phyloP scores from a whole-genome alignment of 1,140 invertebrate genomes.

The Papilio aristodemus region DNA sequence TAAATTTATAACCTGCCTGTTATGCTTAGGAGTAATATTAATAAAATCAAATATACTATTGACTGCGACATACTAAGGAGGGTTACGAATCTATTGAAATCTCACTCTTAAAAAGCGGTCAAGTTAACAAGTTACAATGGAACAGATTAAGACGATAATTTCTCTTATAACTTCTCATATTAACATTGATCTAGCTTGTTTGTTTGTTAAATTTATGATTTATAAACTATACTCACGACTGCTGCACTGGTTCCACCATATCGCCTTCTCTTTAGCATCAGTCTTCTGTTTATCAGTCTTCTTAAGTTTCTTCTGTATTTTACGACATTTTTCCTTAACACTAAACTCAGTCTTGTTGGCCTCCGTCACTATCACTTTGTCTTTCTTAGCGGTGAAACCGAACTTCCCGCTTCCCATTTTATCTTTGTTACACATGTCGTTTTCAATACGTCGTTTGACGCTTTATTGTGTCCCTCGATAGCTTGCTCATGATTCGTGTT shows the following conservation, averaged over 20 bases:
- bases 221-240: constrained; percentile 60
- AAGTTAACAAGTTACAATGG: no score
- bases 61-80: no score
- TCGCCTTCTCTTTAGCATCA: constrained; percentile 69
- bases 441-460: constrained; percentile 40
- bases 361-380: constrained; percentile 62
- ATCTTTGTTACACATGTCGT: constrained; percentile 45
- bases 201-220: background rate
- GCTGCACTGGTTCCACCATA: constrained; percentile 76
- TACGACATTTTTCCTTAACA: constrained; percentile 74
- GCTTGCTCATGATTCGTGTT: constrained; percentile 45
- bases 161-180: background rate
- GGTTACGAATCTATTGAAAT: no score
- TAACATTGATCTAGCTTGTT: background rate
- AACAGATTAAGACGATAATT: no score
- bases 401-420: constrained; percentile 74
- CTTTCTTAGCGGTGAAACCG: constrained; percentile 64
- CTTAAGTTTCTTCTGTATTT: constrained; percentile 74
- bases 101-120: no score
- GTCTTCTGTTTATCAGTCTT: constrained; percentile 76
- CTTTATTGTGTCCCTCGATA: constrained; percentile 49
- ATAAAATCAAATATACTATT: no score
- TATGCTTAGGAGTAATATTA: no score
- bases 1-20: no score
- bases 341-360: constrained; percentile 72